phyloP scores from a whole-genome alignment of 2,797 vertebrate genomes.

The Lepus townsendii region DNA sequence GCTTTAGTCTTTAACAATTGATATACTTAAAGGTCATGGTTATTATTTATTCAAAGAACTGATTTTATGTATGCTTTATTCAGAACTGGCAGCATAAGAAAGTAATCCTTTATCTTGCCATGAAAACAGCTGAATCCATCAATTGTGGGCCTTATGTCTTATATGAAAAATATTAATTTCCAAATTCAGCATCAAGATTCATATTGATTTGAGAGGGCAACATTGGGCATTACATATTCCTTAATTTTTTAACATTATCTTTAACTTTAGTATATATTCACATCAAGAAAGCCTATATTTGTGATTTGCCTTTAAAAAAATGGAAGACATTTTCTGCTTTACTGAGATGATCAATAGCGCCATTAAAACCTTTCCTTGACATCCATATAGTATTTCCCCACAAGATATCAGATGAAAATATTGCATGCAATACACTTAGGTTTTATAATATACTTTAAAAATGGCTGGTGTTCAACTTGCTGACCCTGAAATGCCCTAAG shows the following conservation, averaged over 20 bases:
- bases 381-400: constrained; percentile 21
- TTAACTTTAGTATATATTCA: background rate
- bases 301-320: constrained; percentile 70
- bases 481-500: background rate
- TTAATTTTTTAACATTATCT: constrained; percentile 67
- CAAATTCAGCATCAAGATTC: constrained; percentile 44
- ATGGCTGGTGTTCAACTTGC: background rate
- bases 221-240: constrained; percentile 34
- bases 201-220: background rate
- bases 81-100: constrained; percentile 39
- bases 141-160: constrained; percentile 63
- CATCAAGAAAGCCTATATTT: constrained; percentile 38
- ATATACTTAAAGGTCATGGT: constrained; percentile 36
- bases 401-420: background rate
- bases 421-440: background rate
- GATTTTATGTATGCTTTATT: constrained; percentile 63
- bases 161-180: constrained; percentile 71
- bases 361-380: constrained; percentile 40
- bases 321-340: constrained; percentile 79
- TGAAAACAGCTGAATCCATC: constrained; percentile 5
- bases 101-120: background rate
- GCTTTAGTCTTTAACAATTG: background rate
- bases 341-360: constrained; percentile 51
- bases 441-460: background rate
- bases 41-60: background rate